Percentiles rank a stretch among this genome's conserved stretches.
Conservation (phyloP, 2,113 vertebrate species). For the Protomyctophum bolini region DNA sequence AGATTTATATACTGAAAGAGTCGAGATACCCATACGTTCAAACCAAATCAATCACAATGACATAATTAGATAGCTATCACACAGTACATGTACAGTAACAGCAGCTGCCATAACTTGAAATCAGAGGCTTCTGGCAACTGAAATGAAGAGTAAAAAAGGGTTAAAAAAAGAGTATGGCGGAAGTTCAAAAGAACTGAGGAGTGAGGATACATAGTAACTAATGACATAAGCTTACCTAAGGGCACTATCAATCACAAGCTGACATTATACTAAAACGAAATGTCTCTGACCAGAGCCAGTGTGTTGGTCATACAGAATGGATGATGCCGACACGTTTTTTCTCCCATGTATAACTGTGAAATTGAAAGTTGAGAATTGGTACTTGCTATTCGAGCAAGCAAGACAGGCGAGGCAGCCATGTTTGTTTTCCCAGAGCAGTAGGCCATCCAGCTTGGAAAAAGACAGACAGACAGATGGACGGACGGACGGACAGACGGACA, state of each 20-base stretch:
- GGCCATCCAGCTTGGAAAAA: conserved; percentile 4
- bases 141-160: conserved; percentile 23
- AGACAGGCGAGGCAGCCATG: conserved; percentile 2
- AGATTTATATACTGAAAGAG: no score
- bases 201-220: neutral
- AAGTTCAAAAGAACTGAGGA: conserved; percentile 24
- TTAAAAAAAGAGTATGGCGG: conserved; percentile 13
- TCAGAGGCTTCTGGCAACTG: conserved; percentile 17
- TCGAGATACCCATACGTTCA: conserved; percentile 13
- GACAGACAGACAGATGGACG: neutral
- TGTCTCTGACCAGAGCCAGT: neutral
- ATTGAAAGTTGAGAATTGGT: neutral
- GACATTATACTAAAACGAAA: neutral
- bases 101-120: conserved; percentile 37
- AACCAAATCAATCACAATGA: conserved; percentile 42
- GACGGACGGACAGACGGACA: neutral
- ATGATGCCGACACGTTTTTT: conserved; percentile 7
- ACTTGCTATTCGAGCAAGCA: conserved; percentile 6
- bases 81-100: conserved; percentile 11
- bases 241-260: conserved; percentile 8
- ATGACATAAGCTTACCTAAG: neutral
- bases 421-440: conserved; percentile 34
- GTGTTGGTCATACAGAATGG: neutral
- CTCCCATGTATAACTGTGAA: neutral
- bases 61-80: conserved; percentile 4